These are phyloP conservation scores for Anguilla marmorata DNA, from an alignment of 2,797 vertebrate species.

Conservation along the genomic window DNA sequence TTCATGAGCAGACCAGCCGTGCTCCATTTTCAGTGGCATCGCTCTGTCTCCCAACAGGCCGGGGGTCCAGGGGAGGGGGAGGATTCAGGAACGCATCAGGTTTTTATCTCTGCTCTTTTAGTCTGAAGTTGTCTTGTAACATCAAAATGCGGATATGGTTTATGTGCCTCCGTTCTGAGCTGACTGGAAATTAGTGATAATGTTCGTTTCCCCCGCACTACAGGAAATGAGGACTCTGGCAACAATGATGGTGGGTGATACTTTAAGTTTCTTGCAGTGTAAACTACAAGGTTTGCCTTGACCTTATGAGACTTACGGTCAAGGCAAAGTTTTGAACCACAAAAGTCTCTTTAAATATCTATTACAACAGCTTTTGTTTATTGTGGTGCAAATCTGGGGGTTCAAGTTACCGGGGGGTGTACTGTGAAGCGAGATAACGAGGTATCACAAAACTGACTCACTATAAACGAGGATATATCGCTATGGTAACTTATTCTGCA, in stretches of 20 bases:
- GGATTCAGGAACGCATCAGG: conserved; percentile 8
- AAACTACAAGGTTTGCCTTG: not conserved
- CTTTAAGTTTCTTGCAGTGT: not conserved
- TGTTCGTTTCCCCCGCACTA: not conserved
- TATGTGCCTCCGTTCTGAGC: not conserved
- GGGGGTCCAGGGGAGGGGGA: conserved; percentile 24
- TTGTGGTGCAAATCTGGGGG: not conserved
- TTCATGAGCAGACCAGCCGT: not conserved
- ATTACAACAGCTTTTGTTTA: not conserved
- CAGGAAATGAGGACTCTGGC: conserved; percentile 6
- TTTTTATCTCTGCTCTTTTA: not conserved
- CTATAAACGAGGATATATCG: no score
- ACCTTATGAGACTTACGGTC: not conserved
- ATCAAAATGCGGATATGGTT: not conserved
- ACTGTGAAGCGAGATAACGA: no score
- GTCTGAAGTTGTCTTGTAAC: not conserved
- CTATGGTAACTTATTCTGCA: no score
- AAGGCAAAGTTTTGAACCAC: not conserved
- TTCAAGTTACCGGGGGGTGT: not conserved
- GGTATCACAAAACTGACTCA: no score
- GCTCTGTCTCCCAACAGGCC: not conserved
- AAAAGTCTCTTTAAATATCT: not conserved
- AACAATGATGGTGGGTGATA: conserved; percentile 19
- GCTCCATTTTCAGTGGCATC: not conserved
- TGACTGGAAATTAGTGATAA: not conserved